Evolutionary conservation across 1,140 invertebrate species (phyloP), one percentile per base, ranked within the genome.

Genomic region (Caenorhabditis brenneri): DNA sequence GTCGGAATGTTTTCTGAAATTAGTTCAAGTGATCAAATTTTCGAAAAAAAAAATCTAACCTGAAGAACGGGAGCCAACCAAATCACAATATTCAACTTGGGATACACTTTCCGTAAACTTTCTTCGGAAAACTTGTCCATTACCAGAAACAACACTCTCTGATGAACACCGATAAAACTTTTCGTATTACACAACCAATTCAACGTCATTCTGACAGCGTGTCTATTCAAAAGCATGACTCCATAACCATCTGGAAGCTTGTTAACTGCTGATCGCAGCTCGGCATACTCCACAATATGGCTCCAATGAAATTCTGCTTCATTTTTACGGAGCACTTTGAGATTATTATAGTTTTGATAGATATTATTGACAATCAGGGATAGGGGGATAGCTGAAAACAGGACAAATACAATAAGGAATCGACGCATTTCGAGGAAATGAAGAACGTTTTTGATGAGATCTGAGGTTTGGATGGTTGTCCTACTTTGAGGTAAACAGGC

Each of bases 151-250:
- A 87, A 42, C 19, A 87, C 82, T 48, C 58, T 60, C 24, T 81
- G 39, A 58, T 87, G 82, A 36, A 87, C 85, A 9, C 80, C 80
- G n/a, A 65, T 39, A 65, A 81, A 85, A 33, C 31, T 24, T 27
- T 42, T 78, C 2, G 84, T 85, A 58, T 87, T 87, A 22, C 86
- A 87, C 16, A 87, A 19, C 85, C 86, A 87, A 49, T 87, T 87
- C 19, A 87, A 48, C 2, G 86, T 87, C 65, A 87, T 87, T 53
- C 85, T 79, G 12, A 85, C 49, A 69, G 85, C 86, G 53, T 86
- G 83, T 36, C 82, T 55, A 65, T 87, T 87, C 12, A 87, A 39
- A 51, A 87, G 65, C 31, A 87, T 82, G 12, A 87, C 86, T 39
- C 86, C 86, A 33, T 83, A 87, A 19, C 80, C 69, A 29, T 78